These are phyloP conservation scores for Rhyacichthys aspro DNA, from an alignment of 2,797 vertebrate genomes.

Conservation along the genomic window DNA sequence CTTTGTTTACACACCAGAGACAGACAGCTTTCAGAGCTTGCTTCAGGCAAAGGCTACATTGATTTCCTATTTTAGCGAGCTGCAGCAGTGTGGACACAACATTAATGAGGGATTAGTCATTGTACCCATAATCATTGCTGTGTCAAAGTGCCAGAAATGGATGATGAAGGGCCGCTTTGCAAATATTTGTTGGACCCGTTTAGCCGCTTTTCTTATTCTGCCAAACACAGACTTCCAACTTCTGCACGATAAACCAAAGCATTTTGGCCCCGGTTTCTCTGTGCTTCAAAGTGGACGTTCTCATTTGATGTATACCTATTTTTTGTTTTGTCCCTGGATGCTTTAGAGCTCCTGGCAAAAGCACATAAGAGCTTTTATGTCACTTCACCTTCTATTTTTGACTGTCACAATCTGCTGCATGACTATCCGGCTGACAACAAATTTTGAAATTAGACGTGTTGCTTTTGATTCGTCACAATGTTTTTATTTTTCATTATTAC, in stretches of 20 bases:
- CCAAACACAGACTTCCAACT: conserved; percentile 31
- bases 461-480: not conserved
- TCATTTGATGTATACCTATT: conserved; percentile 9
- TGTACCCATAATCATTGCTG: conserved; percentile 43
- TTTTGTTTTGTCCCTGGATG: conserved; percentile 5
- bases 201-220: conserved; percentile 9
- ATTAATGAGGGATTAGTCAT: conserved; percentile 67
- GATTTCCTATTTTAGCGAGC: conserved; percentile 57
- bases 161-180: conserved; percentile 43
- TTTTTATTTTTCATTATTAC: conserved; percentile 10
- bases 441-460: conserved; percentile 4
- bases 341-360: conserved; percentile 7
- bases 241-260: conserved; percentile 39
- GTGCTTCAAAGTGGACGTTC: conserved; percentile 21
- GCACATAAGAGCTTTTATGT: conserved; percentile 28
- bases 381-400: conserved; percentile 10
- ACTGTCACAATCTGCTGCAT: not conserved
- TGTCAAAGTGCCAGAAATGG: conserved; percentile 43
- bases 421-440: not conserved
- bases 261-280: conserved; percentile 7
- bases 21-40: conserved; percentile 50
- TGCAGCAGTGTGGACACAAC: conserved; percentile 34
- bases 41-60: conserved; percentile 50
- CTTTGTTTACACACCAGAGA: conserved; percentile 39
- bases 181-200: conserved; percentile 50